Evolutionary conservation across 2,888 invertebrate genomes (phyloP).

Genomic region (Lottia scabra): DNA sequence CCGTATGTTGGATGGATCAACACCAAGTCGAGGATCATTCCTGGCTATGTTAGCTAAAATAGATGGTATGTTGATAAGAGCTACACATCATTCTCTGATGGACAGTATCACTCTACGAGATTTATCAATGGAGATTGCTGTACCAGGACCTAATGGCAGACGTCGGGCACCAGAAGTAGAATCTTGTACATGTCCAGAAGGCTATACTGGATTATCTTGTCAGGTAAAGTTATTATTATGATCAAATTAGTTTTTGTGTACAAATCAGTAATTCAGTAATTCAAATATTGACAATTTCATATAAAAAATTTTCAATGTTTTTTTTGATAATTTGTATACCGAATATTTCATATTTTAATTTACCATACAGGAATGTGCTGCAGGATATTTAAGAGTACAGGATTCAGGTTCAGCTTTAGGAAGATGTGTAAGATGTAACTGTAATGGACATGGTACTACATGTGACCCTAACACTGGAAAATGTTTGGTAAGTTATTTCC

Average conservation of each 20-base stretch:
- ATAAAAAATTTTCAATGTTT: no score
- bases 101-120: conserved; percentile 72
- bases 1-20: conserved; percentile 49
- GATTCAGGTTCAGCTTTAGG: conserved; percentile 46
- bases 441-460: conserved; percentile 74
- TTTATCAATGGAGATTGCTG: conserved; percentile 57
- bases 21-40: conserved; percentile 59
- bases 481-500: conserved; percentile 59
- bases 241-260: not conserved
- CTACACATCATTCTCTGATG: conserved; percentile 78
- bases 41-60: conserved; percentile 63
- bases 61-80: conserved; percentile 74
- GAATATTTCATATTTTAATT: no score
- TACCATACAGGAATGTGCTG: conserved; percentile 47
- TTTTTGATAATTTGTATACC: no score
- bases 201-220: conserved; percentile 61
- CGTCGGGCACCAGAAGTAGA: conserved; percentile 58
- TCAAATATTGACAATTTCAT: no score
- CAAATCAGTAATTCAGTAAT: no score
- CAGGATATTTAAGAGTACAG: conserved; percentile 55
- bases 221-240: conserved; percentile 29
- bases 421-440: conserved; percentile 76
- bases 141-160: conserved; percentile 40
- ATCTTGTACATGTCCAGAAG: conserved; percentile 59
- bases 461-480: conserved; percentile 67